Percentiles rank a stretch among this genome's conserved stretches.
phyloP scores from a whole-genome alignment of 2,888 invertebrate species.

The Drosophila nr. medialis region DNA sequence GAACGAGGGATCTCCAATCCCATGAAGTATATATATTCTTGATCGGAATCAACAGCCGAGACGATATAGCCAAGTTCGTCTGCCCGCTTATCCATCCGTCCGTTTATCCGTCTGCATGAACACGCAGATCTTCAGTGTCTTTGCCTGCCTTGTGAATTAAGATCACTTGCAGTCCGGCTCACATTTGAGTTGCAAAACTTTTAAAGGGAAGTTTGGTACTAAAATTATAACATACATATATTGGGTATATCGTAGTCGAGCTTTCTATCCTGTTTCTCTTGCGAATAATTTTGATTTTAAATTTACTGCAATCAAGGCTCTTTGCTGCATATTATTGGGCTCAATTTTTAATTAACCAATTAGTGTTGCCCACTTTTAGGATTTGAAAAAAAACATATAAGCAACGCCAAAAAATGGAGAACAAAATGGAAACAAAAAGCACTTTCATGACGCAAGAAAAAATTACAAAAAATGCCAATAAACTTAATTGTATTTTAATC shows the following conservation, averaged over 20 bases:
- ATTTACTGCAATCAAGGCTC: background rate
- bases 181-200: background rate
- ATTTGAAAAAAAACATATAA: background rate
- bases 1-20: background rate
- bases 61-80: background rate
- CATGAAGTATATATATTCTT: background rate
- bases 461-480: background rate
- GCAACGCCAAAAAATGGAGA: background rate
- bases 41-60: background rate
- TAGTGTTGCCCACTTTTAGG: conserved; percentile 9
- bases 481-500: background rate
- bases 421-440: background rate
- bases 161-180: background rate
- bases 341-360: background rate
- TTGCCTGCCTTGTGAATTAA: background rate
- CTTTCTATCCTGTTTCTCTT: background rate
- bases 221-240: background rate
- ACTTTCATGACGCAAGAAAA: background rate
- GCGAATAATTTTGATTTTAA: background rate
- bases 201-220: background rate
- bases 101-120: background rate
- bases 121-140: background rate
- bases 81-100: background rate
- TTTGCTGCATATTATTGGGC: conserved; percentile 25
- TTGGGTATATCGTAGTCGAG: background rate